A percentile compares a stretch with the other conserved stretches of the same genome.
phyloP scores from a whole-genome alignment of 2,888 invertebrate genomes.

The Microdon myrmicae region DNA sequence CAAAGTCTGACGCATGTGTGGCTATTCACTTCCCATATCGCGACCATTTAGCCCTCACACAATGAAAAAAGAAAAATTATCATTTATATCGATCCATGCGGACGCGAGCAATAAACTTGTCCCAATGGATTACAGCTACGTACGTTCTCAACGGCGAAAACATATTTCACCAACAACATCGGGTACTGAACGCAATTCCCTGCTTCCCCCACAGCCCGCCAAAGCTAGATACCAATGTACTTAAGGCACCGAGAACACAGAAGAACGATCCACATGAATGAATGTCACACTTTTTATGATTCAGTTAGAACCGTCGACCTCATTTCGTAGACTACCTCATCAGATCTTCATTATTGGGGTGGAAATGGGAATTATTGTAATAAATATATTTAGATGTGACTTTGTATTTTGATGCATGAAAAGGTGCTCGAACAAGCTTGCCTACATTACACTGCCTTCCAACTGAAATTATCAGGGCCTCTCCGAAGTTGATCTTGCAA shows the following conservation, averaged over 20 bases:
- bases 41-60: no score
- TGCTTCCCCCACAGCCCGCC: constrained; percentile 3
- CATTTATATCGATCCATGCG: constrained; percentile 12
- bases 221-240: no score
- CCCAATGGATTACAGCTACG: constrained; percentile 34
- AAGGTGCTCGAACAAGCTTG: no score
- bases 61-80: constrained; percentile 16
- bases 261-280: constrained; percentile 5
- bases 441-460: no score
- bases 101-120: constrained; percentile 39
- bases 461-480: no score
- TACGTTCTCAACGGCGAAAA: constrained; percentile 19
- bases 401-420: no score
- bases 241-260: constrained; percentile 1
- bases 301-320: constrained; percentile 32
- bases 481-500: no score
- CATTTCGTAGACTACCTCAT: constrained; percentile 7
- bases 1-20: constrained; percentile 1
- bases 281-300: constrained; percentile 9
- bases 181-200: constrained; percentile 8
- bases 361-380: constrained; percentile 35
- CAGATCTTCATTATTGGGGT: constrained; percentile 34
- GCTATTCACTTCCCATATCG: no score
- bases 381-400: no score
- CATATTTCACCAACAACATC: constrained; percentile 49